Conservation (phyloP, 2,797 vertebrate genomes). For the Gila robusta region DNA sequence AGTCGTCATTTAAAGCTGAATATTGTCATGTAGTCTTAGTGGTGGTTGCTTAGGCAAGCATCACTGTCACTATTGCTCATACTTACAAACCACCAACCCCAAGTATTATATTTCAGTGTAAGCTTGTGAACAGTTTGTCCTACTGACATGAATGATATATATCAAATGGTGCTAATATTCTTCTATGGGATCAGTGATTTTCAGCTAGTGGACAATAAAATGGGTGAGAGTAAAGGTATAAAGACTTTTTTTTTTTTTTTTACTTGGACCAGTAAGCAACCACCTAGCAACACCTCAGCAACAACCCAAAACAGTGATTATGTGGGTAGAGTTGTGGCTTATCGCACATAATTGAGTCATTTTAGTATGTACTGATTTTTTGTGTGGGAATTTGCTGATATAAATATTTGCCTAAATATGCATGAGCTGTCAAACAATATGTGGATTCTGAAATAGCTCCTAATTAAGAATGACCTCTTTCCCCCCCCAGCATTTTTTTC, state of each 20-base stretch:
- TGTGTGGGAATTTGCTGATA: slow-evolving; percentile 55
- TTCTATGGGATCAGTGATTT: neutral
- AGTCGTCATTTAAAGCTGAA: neutral
- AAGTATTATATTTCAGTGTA: neutral
- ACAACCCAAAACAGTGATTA: neutral
- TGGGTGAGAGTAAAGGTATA: neutral
- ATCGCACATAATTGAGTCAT: slow-evolving; percentile 55
- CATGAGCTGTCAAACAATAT: slow-evolving; percentile 59
- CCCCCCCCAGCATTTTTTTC: no score
- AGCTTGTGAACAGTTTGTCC: neutral
- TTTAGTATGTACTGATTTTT: slow-evolving; percentile 31
- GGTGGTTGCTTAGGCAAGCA: neutral
- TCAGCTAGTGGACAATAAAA: no score
- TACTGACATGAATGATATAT: neutral
- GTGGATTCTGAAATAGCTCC: slow-evolving; percentile 64
- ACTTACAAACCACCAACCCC: neutral
- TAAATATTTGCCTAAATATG: slow-evolving; percentile 62
- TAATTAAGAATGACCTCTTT: slow-evolving; percentile 45
- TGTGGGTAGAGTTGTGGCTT: neutral
- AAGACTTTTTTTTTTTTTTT: neutral
- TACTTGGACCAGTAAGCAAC: neutral
- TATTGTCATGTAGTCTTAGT: neutral
- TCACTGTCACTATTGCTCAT: neutral
- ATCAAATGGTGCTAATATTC: neutral
- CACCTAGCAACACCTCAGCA: neutral